Base-by-base conservation (phyloP, 1,140 invertebrate genomes). In the Lerema accius region DNA sequence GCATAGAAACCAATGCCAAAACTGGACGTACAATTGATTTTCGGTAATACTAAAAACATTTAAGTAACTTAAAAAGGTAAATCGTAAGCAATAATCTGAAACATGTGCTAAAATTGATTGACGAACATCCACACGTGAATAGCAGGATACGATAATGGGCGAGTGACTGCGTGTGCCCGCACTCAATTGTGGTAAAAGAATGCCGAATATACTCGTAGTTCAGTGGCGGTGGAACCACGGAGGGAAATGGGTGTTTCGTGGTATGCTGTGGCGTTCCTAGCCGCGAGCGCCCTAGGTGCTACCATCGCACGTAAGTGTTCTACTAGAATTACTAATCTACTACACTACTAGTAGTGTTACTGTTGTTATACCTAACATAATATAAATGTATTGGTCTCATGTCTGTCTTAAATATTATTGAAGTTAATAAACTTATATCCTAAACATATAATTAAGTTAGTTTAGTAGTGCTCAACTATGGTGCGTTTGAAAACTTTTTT, bases 181-280 rank as follows among this genome's bases (percentile, higher is more conserved):
- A 73, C 67, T 82, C 75, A 78, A 81, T 80, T 79, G 82, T 77
- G 65, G 75, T 72, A 67, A 81, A 80, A 80, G 82, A 88, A 78
- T 76, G 70, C 78, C 78, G 73, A 85, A 84, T 77, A 73, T 75
- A 73, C 39, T 65, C 39, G 56, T 70, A 67, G 59, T 63, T 83
- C 80, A 90, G 84, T 88, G 81, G 85, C 82, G 76, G 74, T 76
- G 65, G 71, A 80, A 80, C 76, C 80, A 80, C 79, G 61, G 69
- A 65, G 55, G 50, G 63, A 62, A 72, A 90, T 90, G 87, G 87
- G 75, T 56, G 85, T 82, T 40, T 77, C 82, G 69, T 82, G 71
- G 80, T 80, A 82, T 74, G 69, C 80, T 6, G 76, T 86, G 63
- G 69, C 74, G 0, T 69, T 81, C 60, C 82, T 90, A 4, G 84